phyloP scores from a whole-genome alignment of 2,113 vertebrate species.

The Brienomyrus longianalis region DNA sequence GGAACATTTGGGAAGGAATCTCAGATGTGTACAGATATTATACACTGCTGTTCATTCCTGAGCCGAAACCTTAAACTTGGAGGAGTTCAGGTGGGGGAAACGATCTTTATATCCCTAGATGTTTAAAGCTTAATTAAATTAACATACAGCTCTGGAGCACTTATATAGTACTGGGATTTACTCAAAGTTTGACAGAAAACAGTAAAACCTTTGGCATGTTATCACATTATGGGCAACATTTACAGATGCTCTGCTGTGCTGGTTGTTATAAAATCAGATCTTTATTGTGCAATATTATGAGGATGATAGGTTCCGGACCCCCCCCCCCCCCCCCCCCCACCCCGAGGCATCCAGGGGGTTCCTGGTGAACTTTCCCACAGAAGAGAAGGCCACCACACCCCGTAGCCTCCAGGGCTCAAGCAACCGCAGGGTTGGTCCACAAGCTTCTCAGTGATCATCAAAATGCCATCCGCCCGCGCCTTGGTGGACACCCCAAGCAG shows the following conservation, averaged over 20 bases:
- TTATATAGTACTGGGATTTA: not conserved
- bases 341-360: not conserved
- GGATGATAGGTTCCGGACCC: no score
- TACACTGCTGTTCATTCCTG: not conserved
- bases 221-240: not conserved
- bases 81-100: not conserved
- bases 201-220: not conserved
- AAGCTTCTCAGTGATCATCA: conserved; percentile 40
- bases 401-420: not conserved
- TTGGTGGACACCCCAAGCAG: not conserved
- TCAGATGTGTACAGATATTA: not conserved
- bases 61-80: not conserved
- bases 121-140: not conserved
- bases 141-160: not conserved
- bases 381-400: conserved; percentile 37
- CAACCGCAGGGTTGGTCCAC: conserved; percentile 22
- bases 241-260: not conserved
- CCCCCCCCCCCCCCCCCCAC: not conserved
- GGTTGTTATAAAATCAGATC: not conserved
- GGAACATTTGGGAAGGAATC: not conserved
- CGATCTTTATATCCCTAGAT: not conserved
- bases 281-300: not conserved
- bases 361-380: conserved; percentile 29
- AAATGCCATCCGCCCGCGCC: conserved; percentile 33
- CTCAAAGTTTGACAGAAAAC: not conserved